Evolutionary conservation across 1,140 invertebrate species (phyloP), one percentile per base, ranked within the genome.

Genomic region (Zaprionus africanus): DNA sequence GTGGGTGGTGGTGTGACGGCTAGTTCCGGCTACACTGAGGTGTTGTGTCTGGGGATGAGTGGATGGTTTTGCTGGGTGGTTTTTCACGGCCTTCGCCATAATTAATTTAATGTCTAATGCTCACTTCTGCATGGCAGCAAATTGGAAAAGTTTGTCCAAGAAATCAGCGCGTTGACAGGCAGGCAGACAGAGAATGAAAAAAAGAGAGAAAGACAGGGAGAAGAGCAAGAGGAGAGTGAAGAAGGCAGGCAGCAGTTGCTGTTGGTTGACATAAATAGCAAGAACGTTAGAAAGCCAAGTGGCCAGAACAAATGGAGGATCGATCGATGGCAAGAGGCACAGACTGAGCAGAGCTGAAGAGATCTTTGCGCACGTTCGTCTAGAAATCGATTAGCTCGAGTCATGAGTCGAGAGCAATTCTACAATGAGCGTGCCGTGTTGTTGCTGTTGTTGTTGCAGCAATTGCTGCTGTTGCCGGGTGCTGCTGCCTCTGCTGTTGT

Each of bases 311-410:
- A 82, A 87, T 85, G 57, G 49, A 46, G 57, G 34, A 57, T 46
- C 58, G 70, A 77, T 74, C 36, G 75, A 76, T 73, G 53, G 60
- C 46, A 75, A 62, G n/a, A 28, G 13, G 19, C 9, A 51, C 13
- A 56, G 36, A 57, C 28, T 46, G 58, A 11, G 34, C 51, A 24
- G 59, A 57, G 54, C 61, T 72, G 63, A 61, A 58, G 38, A 26
- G 67, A 26, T 46, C 38, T 62, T 7, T 36, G 51, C 62, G 78
- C 84, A 90, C 85, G 84, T 87, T 81, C 79, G 81, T 49, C 84
- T 84, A 81, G 85, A 78, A 88, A 88, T 88, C 84, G 84, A 88
- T 88, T 87, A 87, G 84, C 81, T 41, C 66, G 68, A 70, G 63
- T 63, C 83, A 68, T 68, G 69, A 82, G 79, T 46, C 68, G 69